These are phyloP conservation scores for Crax fasciolata DNA, from an alignment of 2,797 vertebrate genomes.

Conservation along the genomic window DNA sequence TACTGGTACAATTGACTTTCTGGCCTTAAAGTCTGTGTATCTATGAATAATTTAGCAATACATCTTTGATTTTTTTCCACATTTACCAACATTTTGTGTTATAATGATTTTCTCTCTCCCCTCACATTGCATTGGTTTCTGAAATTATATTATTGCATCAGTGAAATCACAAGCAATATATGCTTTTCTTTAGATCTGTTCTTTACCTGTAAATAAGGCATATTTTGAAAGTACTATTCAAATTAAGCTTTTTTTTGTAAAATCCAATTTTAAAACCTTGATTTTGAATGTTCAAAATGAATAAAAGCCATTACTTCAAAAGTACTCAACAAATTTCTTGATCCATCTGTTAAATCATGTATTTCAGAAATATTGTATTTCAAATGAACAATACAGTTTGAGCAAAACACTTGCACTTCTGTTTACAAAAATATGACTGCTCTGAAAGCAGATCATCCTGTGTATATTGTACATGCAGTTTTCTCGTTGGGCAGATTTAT, in stretches of 20 bases:
- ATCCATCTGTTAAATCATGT: background rate
- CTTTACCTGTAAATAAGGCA: background rate
- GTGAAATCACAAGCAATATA: background rate
- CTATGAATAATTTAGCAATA: slow-evolving; percentile 46
- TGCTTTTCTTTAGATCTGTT: background rate
- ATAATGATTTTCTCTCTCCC: background rate
- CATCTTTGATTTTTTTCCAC: background rate
- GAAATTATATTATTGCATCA: background rate
- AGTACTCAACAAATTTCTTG: background rate
- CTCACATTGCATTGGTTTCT: background rate
- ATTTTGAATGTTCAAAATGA: background rate
- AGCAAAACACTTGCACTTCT: background rate
- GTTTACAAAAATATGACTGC: background rate
- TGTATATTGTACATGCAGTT: background rate
- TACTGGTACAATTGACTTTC: background rate
- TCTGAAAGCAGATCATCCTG: background rate
- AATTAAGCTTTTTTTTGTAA: background rate
- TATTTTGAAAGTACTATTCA: background rate
- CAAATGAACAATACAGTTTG: background rate
- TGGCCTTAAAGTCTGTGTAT: background rate
- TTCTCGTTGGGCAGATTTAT: background rate
- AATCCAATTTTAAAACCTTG: background rate
- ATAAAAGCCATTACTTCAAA: background rate
- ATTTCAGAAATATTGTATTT: background rate
- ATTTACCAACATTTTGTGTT: background rate